Conservation (phyloP, 92 coral and sea anemone genomes). For the Umimayanthus chanpuru region DNA sequence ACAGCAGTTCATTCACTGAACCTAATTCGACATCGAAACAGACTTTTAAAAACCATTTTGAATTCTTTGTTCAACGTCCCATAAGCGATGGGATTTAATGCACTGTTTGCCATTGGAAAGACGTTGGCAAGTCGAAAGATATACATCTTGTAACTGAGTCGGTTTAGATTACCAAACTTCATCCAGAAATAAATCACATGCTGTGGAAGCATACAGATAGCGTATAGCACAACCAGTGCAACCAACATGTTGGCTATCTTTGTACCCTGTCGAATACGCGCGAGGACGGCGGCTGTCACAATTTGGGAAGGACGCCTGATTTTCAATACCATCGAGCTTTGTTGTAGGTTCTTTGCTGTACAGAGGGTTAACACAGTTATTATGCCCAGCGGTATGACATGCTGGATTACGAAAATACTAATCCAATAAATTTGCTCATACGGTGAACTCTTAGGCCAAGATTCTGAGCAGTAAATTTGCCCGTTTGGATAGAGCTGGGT, state of each 20-base stretch:
- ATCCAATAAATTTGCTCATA: constrained; percentile 82
- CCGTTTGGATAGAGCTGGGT: constrained; percentile 59
- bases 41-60: constrained; percentile 66
- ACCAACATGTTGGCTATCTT: constrained; percentile 85
- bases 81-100: constrained; percentile 86
- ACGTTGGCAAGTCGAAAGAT: constrained; percentile 87
- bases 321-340: constrained; percentile 48
- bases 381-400: constrained; percentile 71
- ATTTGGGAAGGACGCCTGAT: constrained; percentile 56
- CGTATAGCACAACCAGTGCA: constrained; percentile 74
- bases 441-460: constrained; percentile 61
- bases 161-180: constrained; percentile 76
- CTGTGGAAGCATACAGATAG: constrained; percentile 89
- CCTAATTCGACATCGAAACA: constrained; percentile 39
- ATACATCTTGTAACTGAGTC: constrained; percentile 76
- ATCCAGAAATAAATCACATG: constrained; percentile 89
- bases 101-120: constrained; percentile 94
- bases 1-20: not conserved
- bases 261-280: constrained; percentile 74
- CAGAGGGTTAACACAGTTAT: constrained; percentile 64
- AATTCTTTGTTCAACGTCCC: constrained; percentile 88
- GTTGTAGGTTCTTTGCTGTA: constrained; percentile 57
- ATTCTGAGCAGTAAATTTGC: constrained; percentile 71
- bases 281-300: constrained; percentile 64
- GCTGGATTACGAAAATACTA: constrained; percentile 76